Percentiles rank a stretch among this genome's conserved stretches.
These are phyloP conservation scores for Odontamblyopus rebecca DNA, from an alignment of 2,797 vertebrate species.

Conservation along the genomic window DNA sequence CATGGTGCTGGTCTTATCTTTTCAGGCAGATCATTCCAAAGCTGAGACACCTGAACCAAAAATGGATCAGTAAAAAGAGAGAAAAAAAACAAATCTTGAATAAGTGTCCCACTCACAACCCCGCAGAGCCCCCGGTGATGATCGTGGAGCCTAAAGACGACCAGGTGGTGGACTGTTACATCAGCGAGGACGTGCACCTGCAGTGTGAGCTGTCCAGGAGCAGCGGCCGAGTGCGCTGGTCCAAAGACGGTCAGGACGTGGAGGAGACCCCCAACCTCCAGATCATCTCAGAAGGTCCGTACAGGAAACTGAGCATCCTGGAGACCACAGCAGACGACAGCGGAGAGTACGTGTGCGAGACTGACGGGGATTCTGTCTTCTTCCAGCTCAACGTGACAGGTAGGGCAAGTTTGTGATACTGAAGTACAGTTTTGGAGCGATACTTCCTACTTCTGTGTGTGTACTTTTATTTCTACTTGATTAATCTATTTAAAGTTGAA, in stretches of 20 bases:
- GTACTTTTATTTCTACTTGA: no score
- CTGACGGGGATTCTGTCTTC: slow-evolving; percentile 85
- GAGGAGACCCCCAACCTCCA: slow-evolving; percentile 63
- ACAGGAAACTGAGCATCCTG: slow-evolving; percentile 77
- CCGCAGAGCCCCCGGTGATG: slow-evolving; percentile 83
- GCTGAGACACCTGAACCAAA: no score
- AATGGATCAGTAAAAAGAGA: no score
- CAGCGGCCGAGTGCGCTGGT: slow-evolving; percentile 79
- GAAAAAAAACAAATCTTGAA: no score
- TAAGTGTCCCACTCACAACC: no score
- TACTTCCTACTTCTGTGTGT: no score
- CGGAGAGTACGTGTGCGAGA: slow-evolving; percentile 90
- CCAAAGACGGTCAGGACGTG: slow-evolving; percentile 85
- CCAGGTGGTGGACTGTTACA: slow-evolving; percentile 67
- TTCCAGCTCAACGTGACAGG: slow-evolving; percentile 87
- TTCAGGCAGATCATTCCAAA: no score
- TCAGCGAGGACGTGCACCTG: slow-evolving; percentile 79
- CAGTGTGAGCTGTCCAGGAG: slow-evolving; percentile 86
- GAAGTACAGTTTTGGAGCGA: no score
- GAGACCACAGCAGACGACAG: slow-evolving; percentile 65
- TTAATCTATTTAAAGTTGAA: no score
- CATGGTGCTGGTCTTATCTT: no score
- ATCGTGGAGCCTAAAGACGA: slow-evolving; percentile 86
- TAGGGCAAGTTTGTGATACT: slow-evolving; percentile 37
- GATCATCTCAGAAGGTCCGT: slow-evolving; percentile 77